Percentiles rank a stretch among this genome's conserved stretches.
These are phyloP conservation scores for Proisotoma minuta DNA, from an alignment of 2,888 invertebrate species.

Conservation along the genomic window DNA sequence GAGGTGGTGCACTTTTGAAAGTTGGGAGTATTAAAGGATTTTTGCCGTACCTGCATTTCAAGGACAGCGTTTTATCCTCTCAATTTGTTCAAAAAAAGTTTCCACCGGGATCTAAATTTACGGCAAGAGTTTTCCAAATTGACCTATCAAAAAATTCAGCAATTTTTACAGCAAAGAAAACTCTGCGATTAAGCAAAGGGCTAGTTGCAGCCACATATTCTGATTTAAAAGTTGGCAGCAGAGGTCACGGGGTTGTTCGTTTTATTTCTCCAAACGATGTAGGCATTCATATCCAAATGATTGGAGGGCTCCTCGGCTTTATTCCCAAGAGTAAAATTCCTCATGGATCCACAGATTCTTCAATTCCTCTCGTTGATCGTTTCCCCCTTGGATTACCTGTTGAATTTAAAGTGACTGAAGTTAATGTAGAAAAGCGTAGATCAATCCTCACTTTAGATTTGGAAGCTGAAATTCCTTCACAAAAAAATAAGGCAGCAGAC, in stretches of 20 bases:
- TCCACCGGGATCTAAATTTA: background rate
- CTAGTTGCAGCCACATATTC: background rate
- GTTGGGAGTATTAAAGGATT: background rate
- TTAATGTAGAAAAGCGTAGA: background rate
- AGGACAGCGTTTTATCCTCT: background rate
- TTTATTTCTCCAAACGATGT: background rate
- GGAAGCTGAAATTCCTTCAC: background rate
- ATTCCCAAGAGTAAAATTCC: background rate
- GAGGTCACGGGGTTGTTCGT: background rate
- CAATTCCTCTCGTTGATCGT: background rate
- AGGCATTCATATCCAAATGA: background rate
- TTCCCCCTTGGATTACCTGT: background rate
- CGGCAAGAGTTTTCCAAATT: background rate
- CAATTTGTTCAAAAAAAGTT: constrained; percentile 1
- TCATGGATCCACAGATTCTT: background rate
- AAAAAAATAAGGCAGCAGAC: too few relatives aligned
- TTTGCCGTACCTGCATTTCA: background rate
- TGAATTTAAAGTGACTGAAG: background rate
- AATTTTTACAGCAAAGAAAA: background rate
- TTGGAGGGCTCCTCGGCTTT: background rate
- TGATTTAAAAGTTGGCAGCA: background rate
- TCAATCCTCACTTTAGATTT: background rate
- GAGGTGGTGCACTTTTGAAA: background rate
- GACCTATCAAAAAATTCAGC: constrained; percentile 1
- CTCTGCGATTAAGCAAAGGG: background rate